Evolutionary conservation across 2,888 invertebrate genomes (phyloP), one percentile per base, ranked within the genome.

Genomic region (Prostheceraeus crozeri): DNA sequence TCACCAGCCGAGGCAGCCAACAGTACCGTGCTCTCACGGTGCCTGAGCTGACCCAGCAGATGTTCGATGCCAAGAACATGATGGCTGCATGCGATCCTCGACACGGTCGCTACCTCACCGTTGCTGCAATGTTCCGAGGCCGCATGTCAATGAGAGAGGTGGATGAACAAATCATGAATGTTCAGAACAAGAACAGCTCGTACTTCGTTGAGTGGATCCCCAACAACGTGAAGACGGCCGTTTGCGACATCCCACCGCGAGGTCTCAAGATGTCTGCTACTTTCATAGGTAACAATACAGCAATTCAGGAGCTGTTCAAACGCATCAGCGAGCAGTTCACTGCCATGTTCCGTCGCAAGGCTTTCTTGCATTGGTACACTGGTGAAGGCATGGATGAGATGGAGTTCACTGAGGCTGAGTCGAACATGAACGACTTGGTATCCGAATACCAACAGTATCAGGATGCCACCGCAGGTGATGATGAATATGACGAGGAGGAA

Each of bases 181-280:
- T 89, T 70, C 89, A 89, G 74, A 89, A 87, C 80, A 90, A 89
- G 79, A 89, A 89, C 81, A 83, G 85, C 70, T 81, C 82, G 66
- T 85, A 84, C 78, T 84, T 84, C 72, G 84, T 85, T 2, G 84
- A 84, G 76, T 84, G 89, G 89, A 89, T 89, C 87, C 77, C 89
- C 52, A 87, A 87, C 80, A 88, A 89, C 76, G 86, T 87, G 48
- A 89, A 89, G 81, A 70, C 69, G n/a, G 87, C 87, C 69, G 87
- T 87, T 64, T 89, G 88, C 77, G 88, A 89, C 77, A 89, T 89
- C 71, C 88, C 85, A 25, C 86, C 85, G 4, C 82, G 87, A 65
- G 89, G 89, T 53, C 77, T 87, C 64, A 86, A 85, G 74, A 87
- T 87, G 86, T 84, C 86, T 1, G 87, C 87, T 66, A 89, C 89